Evolutionary conservation across 2,113 vertebrate species (phyloP).

Genomic region (Chloropsis cyanopogon): DNA sequence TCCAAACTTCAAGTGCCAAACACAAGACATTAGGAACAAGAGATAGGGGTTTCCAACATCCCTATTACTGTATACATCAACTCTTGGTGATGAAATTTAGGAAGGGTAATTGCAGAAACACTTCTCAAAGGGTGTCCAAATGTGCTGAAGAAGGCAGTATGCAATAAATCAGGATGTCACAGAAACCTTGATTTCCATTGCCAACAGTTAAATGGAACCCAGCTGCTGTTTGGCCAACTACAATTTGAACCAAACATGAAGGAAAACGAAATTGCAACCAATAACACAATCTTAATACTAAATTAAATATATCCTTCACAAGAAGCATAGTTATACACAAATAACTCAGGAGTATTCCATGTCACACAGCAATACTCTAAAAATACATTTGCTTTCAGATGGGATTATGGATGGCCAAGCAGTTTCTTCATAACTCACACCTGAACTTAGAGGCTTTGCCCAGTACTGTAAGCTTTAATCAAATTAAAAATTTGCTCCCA

Average conservation of each 20-base stretch:
- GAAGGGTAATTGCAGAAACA: neutral
- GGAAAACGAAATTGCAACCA: neutral
- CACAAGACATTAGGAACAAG: neutral
- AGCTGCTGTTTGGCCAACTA: neutral
- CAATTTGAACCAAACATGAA: neutral
- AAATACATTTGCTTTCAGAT: neutral
- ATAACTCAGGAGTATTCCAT: neutral
- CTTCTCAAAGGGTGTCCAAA: neutral
- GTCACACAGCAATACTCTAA: neutral
- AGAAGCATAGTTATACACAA: neutral
- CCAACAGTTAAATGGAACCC: neutral
- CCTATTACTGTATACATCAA: neutral
- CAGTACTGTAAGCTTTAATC: neutral
- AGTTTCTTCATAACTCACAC: constrained; percentile 3
- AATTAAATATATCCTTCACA: neutral
- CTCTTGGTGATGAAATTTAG: neutral
- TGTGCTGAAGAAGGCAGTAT: neutral
- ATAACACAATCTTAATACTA: neutral
- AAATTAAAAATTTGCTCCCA: constrained; percentile 6
- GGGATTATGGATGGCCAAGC: neutral
- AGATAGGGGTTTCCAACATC: neutral
- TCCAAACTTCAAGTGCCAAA: neutral
- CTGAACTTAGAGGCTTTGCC: neutral
- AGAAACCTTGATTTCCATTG: neutral
- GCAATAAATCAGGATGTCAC: neutral